Conservation (phyloP, 1,140 invertebrate genomes). For the Thalassaphorura encarpata region DNA sequence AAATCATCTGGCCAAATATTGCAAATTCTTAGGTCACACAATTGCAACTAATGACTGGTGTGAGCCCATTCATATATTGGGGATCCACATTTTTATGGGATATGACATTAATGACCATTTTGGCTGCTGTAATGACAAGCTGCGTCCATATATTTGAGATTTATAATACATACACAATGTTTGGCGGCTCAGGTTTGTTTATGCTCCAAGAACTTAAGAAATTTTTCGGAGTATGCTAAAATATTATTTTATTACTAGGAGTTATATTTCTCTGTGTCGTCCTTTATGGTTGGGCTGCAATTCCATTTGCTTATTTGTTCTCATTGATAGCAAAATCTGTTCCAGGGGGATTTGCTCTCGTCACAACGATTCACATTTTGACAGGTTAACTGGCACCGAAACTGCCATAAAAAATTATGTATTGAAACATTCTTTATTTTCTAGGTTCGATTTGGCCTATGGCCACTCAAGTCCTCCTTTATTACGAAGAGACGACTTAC, state of each 20-base stretch:
- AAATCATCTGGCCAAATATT: slow-evolving; percentile 36
- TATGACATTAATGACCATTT: slow-evolving; percentile 50
- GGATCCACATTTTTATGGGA: slow-evolving; percentile 60
- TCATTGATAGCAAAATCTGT: background rate
- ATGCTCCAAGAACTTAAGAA: too few species aligned
- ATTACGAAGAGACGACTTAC: background rate
- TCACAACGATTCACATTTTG: slow-evolving; percentile 5
- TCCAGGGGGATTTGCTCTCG: slow-evolving; percentile 7
- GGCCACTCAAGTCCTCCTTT: background rate
- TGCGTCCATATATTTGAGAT: background rate
- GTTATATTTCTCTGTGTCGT: background rate
- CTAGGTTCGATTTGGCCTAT: slow-evolving; percentile 14
- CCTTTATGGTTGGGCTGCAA: background rate
- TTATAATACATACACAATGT: background rate
- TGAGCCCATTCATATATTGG: slow-evolving; percentile 61
- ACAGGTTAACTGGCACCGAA: background rate
- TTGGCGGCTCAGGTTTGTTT: background rate
- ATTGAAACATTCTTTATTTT: background rate
- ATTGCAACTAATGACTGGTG: slow-evolving; percentile 63
- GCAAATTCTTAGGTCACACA: slow-evolving; percentile 48
- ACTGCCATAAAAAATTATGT: background rate
- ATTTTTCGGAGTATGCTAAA: too few species aligned
- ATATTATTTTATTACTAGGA: too few species aligned
- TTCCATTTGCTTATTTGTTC: slow-evolving; percentile 1
- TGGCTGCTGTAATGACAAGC: slow-evolving; percentile 35